Percentiles rank a stretch among this genome's conserved stretches.
phyloP scores from a whole-genome alignment of 2,113 vertebrate genomes.

The Rutilus rutilus region DNA sequence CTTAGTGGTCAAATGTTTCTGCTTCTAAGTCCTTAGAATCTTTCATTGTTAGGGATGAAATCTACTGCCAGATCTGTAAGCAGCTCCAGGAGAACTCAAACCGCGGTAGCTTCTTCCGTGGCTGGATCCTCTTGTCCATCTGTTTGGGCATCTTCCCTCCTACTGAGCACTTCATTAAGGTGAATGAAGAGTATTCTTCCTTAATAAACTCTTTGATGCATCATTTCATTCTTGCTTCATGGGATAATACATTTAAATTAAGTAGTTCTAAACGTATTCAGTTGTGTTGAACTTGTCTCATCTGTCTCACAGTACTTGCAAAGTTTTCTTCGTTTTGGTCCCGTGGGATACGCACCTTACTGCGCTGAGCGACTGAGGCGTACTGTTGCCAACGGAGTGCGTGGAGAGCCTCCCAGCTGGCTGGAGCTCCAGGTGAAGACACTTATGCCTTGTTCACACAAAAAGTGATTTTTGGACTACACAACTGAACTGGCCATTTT shows the following conservation, averaged over 20 bases:
- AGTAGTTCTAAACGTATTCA: not conserved
- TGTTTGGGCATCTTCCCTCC: slow-evolving; percentile 93
- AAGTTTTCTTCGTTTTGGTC: slow-evolving; percentile 88
- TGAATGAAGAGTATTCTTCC: slow-evolving; percentile 54
- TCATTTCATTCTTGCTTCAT: not conserved
- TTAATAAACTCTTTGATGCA: not conserved
- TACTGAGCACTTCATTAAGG: slow-evolving; percentile 85
- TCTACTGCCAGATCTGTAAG: slow-evolving; percentile 99
- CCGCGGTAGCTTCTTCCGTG: slow-evolving; percentile 83
- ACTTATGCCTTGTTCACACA: not conserved
- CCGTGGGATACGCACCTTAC: slow-evolving; percentile 80
- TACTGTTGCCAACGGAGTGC: slow-evolving; percentile 83
- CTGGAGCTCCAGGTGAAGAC: slow-evolving; percentile 89
- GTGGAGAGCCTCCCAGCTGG: slow-evolving; percentile 89
- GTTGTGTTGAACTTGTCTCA: no score
- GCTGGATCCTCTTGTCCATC: slow-evolving; percentile 94
- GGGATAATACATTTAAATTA: not conserved
- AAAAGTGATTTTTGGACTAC: not conserved
- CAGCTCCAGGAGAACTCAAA: slow-evolving; percentile 89
- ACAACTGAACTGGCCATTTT: not conserved
- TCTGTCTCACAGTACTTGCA: slow-evolving; percentile 81
- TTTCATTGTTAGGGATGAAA: slow-evolving; percentile 85
- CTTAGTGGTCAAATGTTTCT: not conserved
- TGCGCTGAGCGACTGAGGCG: slow-evolving; percentile 87
- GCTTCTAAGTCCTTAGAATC: not conserved